Evolutionary conservation across 2,888 invertebrate genomes (phyloP), one percentile per base, ranked within the genome.

Genomic region (Galerucella nymphaeae): DNA sequence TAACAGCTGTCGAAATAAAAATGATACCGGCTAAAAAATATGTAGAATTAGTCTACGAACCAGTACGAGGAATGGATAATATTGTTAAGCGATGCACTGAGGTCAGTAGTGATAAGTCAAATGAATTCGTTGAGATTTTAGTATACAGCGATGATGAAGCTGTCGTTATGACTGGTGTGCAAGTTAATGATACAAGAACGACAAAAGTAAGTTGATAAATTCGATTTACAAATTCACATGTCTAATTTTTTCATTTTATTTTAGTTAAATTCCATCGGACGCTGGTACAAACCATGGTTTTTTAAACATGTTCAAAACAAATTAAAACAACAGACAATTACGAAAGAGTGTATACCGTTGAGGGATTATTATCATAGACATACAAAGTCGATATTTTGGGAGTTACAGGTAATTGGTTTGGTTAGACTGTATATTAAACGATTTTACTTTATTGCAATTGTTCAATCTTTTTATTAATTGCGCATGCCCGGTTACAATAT

Each of bases 271-370:
- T 84, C 88, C 0, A 93, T 95, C 76, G 94, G 94, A 1, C 87
- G 88, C 70, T 95, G 93, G 92, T 90, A 93, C 84, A 92, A 94
- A 76, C 93, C 94, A 9, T 95, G 95, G 95, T 96, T 95, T 87
- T 95, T 92, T 87, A 91, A 89, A 72, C 94, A 95, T 84, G 95
- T 94, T 0, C 88, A 91, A 81, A 86, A 84, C 0, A 90, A 90
- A 79, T 80, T 89, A 73, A 80, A 80, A 2, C 83, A 78, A 16
- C 87, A 87, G 62, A 79, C 77, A 5, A 84, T 84, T 0, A 84
- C 87, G 0, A 85, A 85, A 2, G 94, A 94, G 82, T 95, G 93
- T 85, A 92, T 96, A 67, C 95, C 95, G 0, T 85, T 95, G 2
- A 85, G 94, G 66, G 92, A 95, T 83, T 96, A 95, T 86, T 95